phyloP scores from a whole-genome alignment of 2,797 vertebrate species.

The Diplodus puntazzo region DNA sequence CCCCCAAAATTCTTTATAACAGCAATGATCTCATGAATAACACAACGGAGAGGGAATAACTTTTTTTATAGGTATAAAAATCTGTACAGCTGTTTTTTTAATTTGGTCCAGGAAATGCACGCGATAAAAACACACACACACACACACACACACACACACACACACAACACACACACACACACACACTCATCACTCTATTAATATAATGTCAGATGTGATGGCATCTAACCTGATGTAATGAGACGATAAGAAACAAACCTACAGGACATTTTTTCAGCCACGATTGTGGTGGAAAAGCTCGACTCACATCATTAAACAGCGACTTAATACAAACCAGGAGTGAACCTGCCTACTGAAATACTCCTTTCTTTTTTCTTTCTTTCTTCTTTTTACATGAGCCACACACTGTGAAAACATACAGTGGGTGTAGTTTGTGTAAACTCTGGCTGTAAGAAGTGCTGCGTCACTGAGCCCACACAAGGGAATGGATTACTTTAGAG shows the following conservation, averaged over 20 bases:
- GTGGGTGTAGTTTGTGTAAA: constrained; percentile 57
- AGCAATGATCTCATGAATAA: constrained; percentile 7
- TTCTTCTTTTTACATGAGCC: constrained; percentile 4
- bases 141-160: not conserved
- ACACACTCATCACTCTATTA: not conserved
- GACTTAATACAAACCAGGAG: constrained; percentile 22
- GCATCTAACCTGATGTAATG: not conserved
- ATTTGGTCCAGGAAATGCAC: constrained; percentile 4
- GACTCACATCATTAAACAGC: constrained; percentile 50
- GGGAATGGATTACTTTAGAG: not conserved
- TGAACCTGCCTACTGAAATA: constrained; percentile 39
- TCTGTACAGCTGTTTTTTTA: not conserved
- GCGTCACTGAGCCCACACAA: constrained; percentile 60
- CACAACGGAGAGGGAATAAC: not conserved
- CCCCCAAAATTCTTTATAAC: not conserved
- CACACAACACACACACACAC: not conserved
- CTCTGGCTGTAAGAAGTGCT: constrained; percentile 43
- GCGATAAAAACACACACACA: not conserved
- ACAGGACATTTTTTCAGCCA: not conserved
- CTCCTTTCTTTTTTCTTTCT: constrained; percentile 1
- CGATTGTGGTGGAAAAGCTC: constrained; percentile 32
- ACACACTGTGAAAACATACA: constrained; percentile 45
- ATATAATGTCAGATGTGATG: constrained; percentile 3
- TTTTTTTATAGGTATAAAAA: constrained; percentile 30
- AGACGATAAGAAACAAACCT: not conserved